Conservation (phyloP, 2,888 invertebrate genomes). For the Desoria tigrina region DNA sequence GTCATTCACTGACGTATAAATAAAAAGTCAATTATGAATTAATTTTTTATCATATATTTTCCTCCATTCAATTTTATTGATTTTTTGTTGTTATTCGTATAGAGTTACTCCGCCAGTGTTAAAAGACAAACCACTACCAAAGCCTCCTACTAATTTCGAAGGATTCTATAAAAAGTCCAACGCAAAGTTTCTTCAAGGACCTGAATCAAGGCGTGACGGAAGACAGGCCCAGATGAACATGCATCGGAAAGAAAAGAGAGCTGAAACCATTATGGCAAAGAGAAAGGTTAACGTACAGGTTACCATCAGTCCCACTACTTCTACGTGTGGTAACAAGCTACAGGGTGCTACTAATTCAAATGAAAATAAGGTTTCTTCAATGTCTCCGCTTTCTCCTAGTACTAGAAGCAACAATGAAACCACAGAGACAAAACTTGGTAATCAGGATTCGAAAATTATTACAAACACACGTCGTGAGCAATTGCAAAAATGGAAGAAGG, state of each 20-base stretch:
- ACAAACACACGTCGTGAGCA: slow-evolving; percentile 27
- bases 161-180: slow-evolving; percentile 39
- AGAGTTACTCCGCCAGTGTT: too few species aligned
- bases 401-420: not conserved
- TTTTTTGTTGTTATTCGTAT: too few species aligned
- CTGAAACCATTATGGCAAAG: slow-evolving; percentile 25
- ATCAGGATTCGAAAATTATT: not conserved
- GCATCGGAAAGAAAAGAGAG: slow-evolving; percentile 25
- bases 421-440: slow-evolving; percentile 5
- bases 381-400: not conserved
- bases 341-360: too few species aligned
- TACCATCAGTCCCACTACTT: not conserved
- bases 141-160: slow-evolving; percentile 20
- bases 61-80: too few species aligned
- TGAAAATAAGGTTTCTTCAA: not conserved
- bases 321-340: too few species aligned
- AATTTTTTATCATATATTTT: too few species aligned
- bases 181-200: slow-evolving; percentile 23
- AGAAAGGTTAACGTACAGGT: slow-evolving; percentile 18
- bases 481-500: slow-evolving; percentile 41
- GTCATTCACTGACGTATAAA: too few species aligned
- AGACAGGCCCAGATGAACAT: slow-evolving; percentile 7
- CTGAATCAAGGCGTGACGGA: slow-evolving; percentile 15
- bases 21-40: too few species aligned
- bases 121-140: too few species aligned